These are phyloP conservation scores for Pangasianodon gigas DNA, from an alignment of 2,113 vertebrate species.

Conservation along the genomic window DNA sequence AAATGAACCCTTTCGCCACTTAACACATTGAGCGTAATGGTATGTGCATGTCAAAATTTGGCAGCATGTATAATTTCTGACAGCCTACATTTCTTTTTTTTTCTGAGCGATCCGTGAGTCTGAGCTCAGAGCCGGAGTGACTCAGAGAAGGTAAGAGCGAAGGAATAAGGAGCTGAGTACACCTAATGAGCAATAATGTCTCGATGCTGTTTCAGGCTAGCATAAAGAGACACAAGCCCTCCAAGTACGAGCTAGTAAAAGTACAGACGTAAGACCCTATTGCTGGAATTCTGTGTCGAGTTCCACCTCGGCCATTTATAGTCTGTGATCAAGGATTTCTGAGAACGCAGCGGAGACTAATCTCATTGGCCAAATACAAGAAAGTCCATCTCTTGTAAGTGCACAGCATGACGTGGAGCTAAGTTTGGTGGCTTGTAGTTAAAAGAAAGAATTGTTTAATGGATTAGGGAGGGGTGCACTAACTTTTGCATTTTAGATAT, in stretches of 20 bases:
- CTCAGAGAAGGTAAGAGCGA: constrained; percentile 29
- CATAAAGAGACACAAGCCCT: not conserved
- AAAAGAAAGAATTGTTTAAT: not conserved
- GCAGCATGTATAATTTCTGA: constrained; percentile 45
- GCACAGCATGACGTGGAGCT: not conserved
- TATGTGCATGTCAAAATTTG: constrained; percentile 34
- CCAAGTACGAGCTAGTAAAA: not conserved
- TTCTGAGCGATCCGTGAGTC: not conserved
- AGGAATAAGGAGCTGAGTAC: constrained; percentile 17
- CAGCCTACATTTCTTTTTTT: constrained; percentile 32
- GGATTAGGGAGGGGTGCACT: not conserved
- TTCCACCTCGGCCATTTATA: not conserved
- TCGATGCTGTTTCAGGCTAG: not conserved
- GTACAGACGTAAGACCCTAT: not conserved
- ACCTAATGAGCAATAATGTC: constrained; percentile 23
- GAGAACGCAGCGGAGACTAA: not conserved
- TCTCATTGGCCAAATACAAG: not conserved
- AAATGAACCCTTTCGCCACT: constrained; percentile 28
- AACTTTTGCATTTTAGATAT: not conserved
- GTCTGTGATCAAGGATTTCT: not conserved
- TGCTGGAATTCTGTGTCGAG: not conserved
- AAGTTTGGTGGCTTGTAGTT: not conserved
- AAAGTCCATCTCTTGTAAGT: not conserved
- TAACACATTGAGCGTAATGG: constrained; percentile 38
- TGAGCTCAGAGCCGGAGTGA: not conserved